A percentile compares a stretch with the other conserved stretches of the same genome.
phyloP scores from a whole-genome alignment of 2,113 vertebrate species.

The Chrysochloris asiatica region DNA sequence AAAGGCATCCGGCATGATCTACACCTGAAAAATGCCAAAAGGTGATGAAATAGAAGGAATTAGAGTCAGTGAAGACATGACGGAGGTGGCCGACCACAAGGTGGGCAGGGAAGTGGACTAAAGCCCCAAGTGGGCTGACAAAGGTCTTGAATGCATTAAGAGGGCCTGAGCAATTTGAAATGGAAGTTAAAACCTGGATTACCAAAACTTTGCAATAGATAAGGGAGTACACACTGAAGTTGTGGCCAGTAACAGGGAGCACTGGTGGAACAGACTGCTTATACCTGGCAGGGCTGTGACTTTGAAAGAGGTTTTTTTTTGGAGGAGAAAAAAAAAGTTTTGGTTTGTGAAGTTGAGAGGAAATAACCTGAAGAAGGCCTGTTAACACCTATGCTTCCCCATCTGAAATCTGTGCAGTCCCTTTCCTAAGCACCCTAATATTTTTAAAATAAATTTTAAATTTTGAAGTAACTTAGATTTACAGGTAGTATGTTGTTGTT shows the following conservation, averaged over 20 bases:
- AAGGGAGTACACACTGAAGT: not conserved
- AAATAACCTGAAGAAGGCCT: not conserved
- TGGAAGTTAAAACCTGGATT: not conserved
- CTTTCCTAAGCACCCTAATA: not conserved
- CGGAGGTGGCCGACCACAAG: not conserved
- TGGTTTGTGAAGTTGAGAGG: not conserved
- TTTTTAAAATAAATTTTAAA: slow-evolving; percentile 1
- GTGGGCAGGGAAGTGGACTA: not conserved
- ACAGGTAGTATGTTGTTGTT: too few species aligned
- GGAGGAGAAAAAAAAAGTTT: too few species aligned
- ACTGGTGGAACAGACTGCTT: not conserved
- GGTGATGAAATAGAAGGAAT: not conserved
- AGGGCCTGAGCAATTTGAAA: not conserved
- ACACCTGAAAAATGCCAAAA: not conserved
- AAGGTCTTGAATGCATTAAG: not conserved
- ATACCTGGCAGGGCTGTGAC: not conserved
- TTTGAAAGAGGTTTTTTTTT: not conserved
- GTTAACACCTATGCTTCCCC: not conserved
- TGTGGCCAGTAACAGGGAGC: not conserved
- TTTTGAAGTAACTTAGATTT: slow-evolving; percentile 10
- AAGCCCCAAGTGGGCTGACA: not conserved
- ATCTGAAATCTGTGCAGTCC: not conserved
- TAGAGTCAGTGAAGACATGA: not conserved
- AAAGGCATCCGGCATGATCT: not conserved
- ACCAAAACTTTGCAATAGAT: not conserved